Conservation (phyloP, 1,140 invertebrate genomes). For the Atta cephalotes region DNA sequence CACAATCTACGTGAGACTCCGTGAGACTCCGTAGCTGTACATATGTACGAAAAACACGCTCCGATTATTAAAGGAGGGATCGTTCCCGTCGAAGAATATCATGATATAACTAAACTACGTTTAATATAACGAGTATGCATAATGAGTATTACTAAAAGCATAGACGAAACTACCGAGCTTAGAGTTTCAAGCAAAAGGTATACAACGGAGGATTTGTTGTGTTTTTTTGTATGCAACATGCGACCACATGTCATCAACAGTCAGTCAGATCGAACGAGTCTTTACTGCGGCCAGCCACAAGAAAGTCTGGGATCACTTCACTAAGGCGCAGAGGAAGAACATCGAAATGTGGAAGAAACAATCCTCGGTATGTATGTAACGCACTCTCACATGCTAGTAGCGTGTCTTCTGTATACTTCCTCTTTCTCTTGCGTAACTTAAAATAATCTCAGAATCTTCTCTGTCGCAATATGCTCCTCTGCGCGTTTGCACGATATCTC, state of each 20-base stretch:
- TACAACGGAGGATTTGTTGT: constrained; percentile 86
- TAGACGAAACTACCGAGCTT: constrained; percentile 70
- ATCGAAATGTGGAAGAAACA: constrained; percentile 99
- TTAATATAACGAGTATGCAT: constrained; percentile 24
- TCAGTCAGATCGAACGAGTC: constrained; percentile 99
- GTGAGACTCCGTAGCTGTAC: constrained; percentile 49
- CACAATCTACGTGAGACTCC: constrained; percentile 50
- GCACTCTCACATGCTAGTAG: constrained; percentile 79
- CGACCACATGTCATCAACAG: constrained; percentile 89
- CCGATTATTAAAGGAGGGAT: constrained; percentile 44
- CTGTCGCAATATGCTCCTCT: constrained; percentile 64
- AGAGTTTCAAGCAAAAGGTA: constrained; percentile 81
- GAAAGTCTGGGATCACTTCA: constrained; percentile 99
- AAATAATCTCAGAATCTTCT: constrained; percentile 49
- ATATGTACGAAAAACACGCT: constrained; percentile 33
- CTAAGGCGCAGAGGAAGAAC: constrained; percentile 99
- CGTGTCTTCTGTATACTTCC: constrained; percentile 68
- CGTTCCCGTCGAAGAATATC: constrained; percentile 35
- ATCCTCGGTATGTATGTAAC: constrained; percentile 94
- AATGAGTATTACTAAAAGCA: constrained; percentile 48
- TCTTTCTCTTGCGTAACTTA: constrained; percentile 51
- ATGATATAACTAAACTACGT: constrained; percentile 40
- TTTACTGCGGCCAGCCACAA: constrained; percentile 97
- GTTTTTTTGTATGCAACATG: constrained; percentile 85
- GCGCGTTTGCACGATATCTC: constrained; percentile 67